Base-by-base conservation (phyloP, 1,140 invertebrate genomes). In the Cyclina sinensis region DNA sequence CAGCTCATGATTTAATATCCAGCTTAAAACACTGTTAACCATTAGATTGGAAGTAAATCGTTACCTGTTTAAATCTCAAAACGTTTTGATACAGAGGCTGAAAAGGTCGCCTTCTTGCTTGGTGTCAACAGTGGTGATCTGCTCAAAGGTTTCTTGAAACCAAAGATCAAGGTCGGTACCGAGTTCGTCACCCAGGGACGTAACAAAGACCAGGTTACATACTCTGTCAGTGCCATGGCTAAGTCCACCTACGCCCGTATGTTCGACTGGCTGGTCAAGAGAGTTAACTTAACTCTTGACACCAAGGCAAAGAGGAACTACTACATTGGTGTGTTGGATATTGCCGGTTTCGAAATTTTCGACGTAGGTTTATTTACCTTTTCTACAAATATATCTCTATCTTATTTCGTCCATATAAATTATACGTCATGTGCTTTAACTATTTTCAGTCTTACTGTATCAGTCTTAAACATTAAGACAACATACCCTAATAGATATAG, bases 301-400 rank as follows among this genome's bases (percentile, higher is more conserved):
- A 99, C 98, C 93, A 98, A 99, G 96, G 98, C 98, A 95, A 99
- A 99, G 97, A 97, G 98, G 96, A 98, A 98, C 96, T 98, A 98
- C 96, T 99, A 99, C 97, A 99, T 99, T 96, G 96, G 99, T 98
- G 99, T 99, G 96, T 97, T 99, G 97, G 99, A 99, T 98, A 99
- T 99, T 97, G 99, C 99, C 96, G 99, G 99, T 97, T 99, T 99
- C 96, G 99, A 99, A 97, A 99, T 99, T 96, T 99, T 99, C 97
- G 99, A 99, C 97, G 98, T 99, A 97, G 98, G 98, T 54, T 30
- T 4, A 7, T 27, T 65, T 7, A 21, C 5, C 39, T n/a, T n/a
- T n/a, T n/a, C n/a, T n/a, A n/a, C n/a, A n/a, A n/a, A n/a, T n/a
- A n/a, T n/a, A n/a, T n/a, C n/a, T n/a, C n/a, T n/a, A n/a, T n/a